Evolutionary conservation across 23 tunicate species (phyloP).

Genomic region (Phallusia fumigata): DNA sequence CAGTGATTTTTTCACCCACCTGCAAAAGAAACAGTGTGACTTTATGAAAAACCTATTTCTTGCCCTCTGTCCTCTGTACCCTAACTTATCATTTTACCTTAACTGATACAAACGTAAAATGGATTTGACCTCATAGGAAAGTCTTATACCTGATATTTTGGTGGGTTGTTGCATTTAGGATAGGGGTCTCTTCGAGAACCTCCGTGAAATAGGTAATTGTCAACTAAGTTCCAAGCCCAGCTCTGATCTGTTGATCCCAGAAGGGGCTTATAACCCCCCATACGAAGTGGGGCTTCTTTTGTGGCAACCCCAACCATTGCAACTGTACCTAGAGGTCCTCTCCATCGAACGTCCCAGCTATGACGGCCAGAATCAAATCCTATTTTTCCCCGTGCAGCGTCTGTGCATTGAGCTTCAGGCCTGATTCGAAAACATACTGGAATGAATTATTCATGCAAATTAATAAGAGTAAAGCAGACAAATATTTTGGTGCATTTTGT

Average conservation of each 20-base stretch:
- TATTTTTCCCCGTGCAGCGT: constrained; percentile 66
- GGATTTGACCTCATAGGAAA: too few species aligned
- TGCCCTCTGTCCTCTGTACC: too few species aligned
- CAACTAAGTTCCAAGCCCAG: constrained; percentile 93
- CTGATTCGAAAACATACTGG: constrained; percentile 13
- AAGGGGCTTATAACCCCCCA: constrained; percentile 64
- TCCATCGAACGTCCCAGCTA: constrained; percentile 77
- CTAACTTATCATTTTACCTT: too few species aligned
- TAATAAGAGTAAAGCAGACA: neutral
- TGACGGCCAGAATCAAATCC: constrained; percentile 84
- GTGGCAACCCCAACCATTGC: constrained; percentile 90
- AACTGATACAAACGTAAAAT: too few species aligned
- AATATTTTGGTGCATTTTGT: too few species aligned
- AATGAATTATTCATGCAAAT: neutral
- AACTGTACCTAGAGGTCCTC: constrained; percentile 76
- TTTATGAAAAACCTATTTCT: too few species aligned
- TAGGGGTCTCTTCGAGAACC: constrained; percentile 49
- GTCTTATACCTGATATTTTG: constrained; percentile 54
- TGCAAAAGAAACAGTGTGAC: neutral
- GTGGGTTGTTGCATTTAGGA: constrained; percentile 74
- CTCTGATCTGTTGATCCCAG: constrained; percentile 68
- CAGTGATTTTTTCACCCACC: constrained; percentile 86
- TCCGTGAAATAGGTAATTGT: constrained; percentile 66
- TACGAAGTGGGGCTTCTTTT: constrained; percentile 57
- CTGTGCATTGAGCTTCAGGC: constrained; percentile 84